Evolutionary conservation across 37 sponge, comb jelly and placozoan species (phyloP), one percentile per base, ranked within the genome.

Genomic region (Diacarnus erythraeanus): DNA sequence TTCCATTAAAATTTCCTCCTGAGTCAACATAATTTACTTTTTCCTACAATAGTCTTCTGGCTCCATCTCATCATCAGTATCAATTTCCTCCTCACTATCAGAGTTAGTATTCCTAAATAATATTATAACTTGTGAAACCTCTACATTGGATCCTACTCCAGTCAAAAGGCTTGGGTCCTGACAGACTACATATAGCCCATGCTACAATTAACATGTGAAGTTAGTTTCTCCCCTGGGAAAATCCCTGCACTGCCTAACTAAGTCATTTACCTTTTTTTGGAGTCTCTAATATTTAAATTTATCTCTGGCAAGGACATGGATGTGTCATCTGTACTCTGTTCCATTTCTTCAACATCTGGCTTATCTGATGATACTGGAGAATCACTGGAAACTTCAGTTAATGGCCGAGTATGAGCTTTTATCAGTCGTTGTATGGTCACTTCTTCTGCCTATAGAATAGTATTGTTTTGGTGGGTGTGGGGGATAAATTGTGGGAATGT

Each of bases 361-460:
- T n/a, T n/a, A n/a, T n/a, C n/a, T 15, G 51, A 12, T 6, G 51
- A 47, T 12, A 15, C 12, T 47, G 51, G 51, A 15, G 51, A 15
- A 47, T 6, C n/a, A n/a, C n/a, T n/a, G n/a, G n/a, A n/a, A 12
- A 47, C 51, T 15, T 47, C 51, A 47, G 51, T n/a, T n/a, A n/a
- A n/a, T n/a, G n/a, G 51, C 12, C 12, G 6, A 47, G 51, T 12
- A 47, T 47, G 51, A 47, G 51, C 51, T 12, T 17, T 31, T 12
- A 65, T 65, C 5, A 65, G 66, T 65, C 66, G 66, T 30, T 65
- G 66, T 18, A 65, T 17, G 35, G 34, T 65, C 17, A 65, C 66
- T 31, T 65, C 66, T 65, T 65, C 66, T 31, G 66, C 66, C 66
- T 65, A 35, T 30, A 10, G 17, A 65, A 5, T 34, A 47, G 51